Conservation (phyloP, 2,888 invertebrate genomes). For the Pedicia rivosa region DNA sequence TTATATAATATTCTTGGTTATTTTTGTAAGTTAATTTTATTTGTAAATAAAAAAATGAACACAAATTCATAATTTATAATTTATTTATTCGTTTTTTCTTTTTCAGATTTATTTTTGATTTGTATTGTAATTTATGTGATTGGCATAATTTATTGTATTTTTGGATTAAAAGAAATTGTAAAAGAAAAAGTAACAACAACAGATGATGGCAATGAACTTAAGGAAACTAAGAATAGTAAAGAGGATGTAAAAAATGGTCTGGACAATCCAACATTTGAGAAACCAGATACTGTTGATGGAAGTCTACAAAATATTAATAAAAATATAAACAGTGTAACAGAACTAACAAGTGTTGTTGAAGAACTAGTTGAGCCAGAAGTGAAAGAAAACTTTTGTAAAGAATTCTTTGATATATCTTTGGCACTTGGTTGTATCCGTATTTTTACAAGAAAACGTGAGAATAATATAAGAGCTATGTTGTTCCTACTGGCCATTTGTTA, state of each 20-base stretch:
- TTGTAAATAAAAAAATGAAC: no score
- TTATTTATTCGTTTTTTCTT: not conserved
- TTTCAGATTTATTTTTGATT: constrained; percentile 23
- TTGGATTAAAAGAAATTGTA: constrained; percentile 25
- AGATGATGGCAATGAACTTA: constrained; percentile 7
- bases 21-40: no score
- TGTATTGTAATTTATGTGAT: constrained; percentile 24
- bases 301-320: constrained; percentile 2
- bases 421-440: constrained; percentile 24
- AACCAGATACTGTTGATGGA: no score
- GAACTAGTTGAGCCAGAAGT: not conserved
- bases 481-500: constrained; percentile 22
- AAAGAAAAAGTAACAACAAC: no score
- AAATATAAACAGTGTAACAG: no score
- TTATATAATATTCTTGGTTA: constrained; percentile 24
- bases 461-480: constrained; percentile 22
- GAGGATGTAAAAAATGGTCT: no score
- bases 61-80: not conserved
- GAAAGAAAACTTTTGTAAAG: constrained; percentile 17
- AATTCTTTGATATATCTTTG: constrained; percentile 28
- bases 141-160: constrained; percentile 25
- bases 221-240: constrained; percentile 16
- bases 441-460: constrained; percentile 21
- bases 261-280: no score
- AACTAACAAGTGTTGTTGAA: constrained; percentile 1